Percentiles rank a stretch among this genome's conserved stretches.
Conservation (phyloP, 2,113 vertebrate genomes). For the Sakesphorus luctuosus region DNA sequence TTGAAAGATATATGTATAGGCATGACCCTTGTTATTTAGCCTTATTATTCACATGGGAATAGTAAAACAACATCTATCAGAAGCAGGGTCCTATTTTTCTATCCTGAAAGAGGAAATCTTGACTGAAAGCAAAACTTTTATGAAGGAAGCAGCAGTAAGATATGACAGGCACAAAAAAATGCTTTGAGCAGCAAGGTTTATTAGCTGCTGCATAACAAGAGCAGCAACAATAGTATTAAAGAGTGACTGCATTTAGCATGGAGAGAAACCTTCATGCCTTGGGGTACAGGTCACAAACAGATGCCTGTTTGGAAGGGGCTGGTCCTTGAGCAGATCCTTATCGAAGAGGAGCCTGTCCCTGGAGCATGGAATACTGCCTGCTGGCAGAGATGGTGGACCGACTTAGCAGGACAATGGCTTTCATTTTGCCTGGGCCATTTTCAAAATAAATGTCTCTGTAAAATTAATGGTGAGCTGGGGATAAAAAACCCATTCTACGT, state of each 20-base stretch:
- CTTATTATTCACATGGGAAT: slow-evolving; percentile 5
- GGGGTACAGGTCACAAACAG: not conserved
- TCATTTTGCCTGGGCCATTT: not conserved
- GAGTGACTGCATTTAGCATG: slow-evolving; percentile 7
- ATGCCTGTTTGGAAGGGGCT: not conserved
- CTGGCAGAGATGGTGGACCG: not conserved
- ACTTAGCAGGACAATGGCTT: not conserved
- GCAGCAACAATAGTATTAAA: slow-evolving; percentile 28
- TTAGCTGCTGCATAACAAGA: slow-evolving; percentile 39
- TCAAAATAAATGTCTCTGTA: not conserved
- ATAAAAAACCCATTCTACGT: not conserved
- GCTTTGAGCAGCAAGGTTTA: slow-evolving; percentile 42
- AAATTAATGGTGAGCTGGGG: not conserved
- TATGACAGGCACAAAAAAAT: slow-evolving; percentile 41
- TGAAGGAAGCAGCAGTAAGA: slow-evolving; percentile 27
- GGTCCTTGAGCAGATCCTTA: not conserved
- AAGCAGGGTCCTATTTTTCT: slow-evolving; percentile 15
- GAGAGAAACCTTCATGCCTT: not conserved
- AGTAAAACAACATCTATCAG: slow-evolving; percentile 42
- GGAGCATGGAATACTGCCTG: not conserved
- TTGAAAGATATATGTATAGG: not conserved
- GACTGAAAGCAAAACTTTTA: not conserved
- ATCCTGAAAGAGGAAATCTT: slow-evolving; percentile 29
- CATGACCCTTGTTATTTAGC: slow-evolving; percentile 11
- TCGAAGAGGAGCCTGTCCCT: not conserved